Percentiles rank a stretch among this genome's conserved stretches.
These are phyloP conservation scores for Drosophila buzzatii DNA, from an alignment of 2,888 invertebrate genomes.

Conservation along the genomic window DNA sequence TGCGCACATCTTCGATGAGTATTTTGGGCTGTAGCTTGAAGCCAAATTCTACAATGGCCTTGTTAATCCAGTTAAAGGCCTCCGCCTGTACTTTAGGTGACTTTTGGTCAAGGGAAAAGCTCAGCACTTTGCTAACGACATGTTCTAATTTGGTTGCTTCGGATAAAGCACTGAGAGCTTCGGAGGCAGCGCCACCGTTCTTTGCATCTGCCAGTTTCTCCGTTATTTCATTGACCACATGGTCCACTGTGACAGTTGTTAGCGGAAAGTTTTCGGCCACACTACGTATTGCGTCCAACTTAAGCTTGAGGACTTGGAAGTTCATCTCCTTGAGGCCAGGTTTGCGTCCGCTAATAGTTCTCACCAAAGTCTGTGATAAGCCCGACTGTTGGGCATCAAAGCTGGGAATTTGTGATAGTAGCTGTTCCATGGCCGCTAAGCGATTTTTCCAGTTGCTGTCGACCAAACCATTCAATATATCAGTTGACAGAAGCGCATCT, in stretches of 20 bases:
- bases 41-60: conserved; percentile 94
- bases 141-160: conserved; percentile 92
- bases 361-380: conserved; percentile 90
- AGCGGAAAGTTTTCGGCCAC: conserved; percentile 91
- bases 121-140: conserved; percentile 90
- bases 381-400: conserved; percentile 88
- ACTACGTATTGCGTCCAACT: conserved; percentile 91
- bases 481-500: conserved; percentile 88
- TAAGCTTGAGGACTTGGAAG: conserved; percentile 94
- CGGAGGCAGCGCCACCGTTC: conserved; percentile 88
- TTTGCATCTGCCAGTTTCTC: conserved; percentile 95
- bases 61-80: conserved; percentile 92
- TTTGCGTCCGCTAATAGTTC: conserved; percentile 91
- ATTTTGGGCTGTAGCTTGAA: conserved; percentile 91
- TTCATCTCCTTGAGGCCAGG: conserved; percentile 95
- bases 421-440: conserved; percentile 90
- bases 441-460: conserved; percentile 95
- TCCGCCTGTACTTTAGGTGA: conserved; percentile 96
- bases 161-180: conserved; percentile 90
- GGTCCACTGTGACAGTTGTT: conserved; percentile 90
- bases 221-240: conserved; percentile 91
- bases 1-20: conserved; percentile 92
- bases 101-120: conserved; percentile 93
- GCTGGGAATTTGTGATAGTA: conserved; percentile 88
- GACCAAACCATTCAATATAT: conserved; percentile 88